Evolutionary conservation across 1,140 invertebrate species (phyloP).

Genomic region (Idris sp.): DNA sequence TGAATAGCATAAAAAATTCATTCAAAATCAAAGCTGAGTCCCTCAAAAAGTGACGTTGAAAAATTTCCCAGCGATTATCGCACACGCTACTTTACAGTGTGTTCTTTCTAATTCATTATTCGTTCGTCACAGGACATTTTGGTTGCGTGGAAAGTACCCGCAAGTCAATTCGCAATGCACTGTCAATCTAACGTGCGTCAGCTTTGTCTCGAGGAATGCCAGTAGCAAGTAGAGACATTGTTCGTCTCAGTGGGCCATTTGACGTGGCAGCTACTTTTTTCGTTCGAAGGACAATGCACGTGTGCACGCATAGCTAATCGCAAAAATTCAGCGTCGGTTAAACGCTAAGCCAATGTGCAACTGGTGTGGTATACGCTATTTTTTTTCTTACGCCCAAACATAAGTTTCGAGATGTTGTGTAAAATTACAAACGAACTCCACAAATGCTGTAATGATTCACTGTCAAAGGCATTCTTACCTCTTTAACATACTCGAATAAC

Average conservation of each 20-base stretch:
- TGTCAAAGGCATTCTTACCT: constrained; percentile 64
- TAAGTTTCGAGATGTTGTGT: constrained; percentile 40
- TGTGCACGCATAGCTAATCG: constrained; percentile 57
- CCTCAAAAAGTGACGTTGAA: constrained; percentile 3
- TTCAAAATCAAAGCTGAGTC: constrained; percentile 5
- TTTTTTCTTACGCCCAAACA: constrained; percentile 31
- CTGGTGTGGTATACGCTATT: constrained; percentile 22
- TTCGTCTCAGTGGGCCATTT: constrained; percentile 51
- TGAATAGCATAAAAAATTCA: constrained; percentile 20
- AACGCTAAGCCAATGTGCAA: constrained; percentile 32
- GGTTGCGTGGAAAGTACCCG: constrained; percentile 25
- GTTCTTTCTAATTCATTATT: constrained; percentile 30
- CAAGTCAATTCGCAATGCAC: constrained; percentile 58
- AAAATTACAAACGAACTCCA: constrained; percentile 59
- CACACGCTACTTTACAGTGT: constrained; percentile 21
- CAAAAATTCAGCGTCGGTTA: constrained; percentile 44
- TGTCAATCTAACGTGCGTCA: constrained; percentile 40
- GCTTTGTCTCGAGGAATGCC: constrained; percentile 47
- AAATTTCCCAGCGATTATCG: constrained; percentile 27
- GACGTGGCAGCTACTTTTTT: constrained; percentile 56
- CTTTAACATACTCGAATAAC: constrained; percentile 35
- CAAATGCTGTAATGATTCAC: constrained; percentile 32
- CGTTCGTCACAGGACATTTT: constrained; percentile 40
- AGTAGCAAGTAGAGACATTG: constrained; percentile 60
- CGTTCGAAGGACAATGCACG: constrained; percentile 43